Percentiles rank a stretch among this genome's conserved stretches.
phyloP scores from a whole-genome alignment of 2,113 vertebrate genomes.

The Empidonax alnorum region DNA sequence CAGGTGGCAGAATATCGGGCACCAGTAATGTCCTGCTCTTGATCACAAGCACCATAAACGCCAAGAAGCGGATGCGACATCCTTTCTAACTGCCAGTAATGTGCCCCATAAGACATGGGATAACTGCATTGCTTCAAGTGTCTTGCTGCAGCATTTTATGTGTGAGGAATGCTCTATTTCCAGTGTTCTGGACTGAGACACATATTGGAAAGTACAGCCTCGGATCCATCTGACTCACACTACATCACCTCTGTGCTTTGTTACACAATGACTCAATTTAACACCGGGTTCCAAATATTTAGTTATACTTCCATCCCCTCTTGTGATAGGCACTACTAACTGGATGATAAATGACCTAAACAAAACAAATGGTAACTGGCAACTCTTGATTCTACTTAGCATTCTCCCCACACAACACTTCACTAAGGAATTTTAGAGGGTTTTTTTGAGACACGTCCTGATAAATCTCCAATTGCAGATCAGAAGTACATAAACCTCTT shows the following conservation, averaged over 20 bases:
- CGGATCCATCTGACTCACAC: not conserved
- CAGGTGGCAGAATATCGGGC: not conserved
- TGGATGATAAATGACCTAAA: not conserved
- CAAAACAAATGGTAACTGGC: not conserved
- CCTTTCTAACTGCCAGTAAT: not conserved
- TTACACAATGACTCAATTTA: not conserved
- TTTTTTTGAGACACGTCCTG: not conserved
- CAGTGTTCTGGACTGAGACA: not conserved
- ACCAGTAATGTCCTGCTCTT: not conserved
- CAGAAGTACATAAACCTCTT: not conserved
- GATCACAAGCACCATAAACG: not conserved
- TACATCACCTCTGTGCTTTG: not conserved
- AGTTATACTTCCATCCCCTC: not conserved
- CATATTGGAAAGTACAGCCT: not conserved
- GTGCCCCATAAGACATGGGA: accelerated
- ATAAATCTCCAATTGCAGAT: not conserved
- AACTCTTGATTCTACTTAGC: not conserved
- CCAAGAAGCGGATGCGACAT: accelerated
- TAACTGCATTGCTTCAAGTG: not conserved
- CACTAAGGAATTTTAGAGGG: not conserved
- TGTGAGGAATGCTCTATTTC: not conserved
- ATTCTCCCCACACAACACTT: not conserved
- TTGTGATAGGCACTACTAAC: accelerated
- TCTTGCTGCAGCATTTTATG: not conserved
- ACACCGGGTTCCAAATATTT: not conserved